These are phyloP conservation scores for Natator depressus DNA, from an alignment of 2,113 vertebrate species.

Conservation along the genomic window DNA sequence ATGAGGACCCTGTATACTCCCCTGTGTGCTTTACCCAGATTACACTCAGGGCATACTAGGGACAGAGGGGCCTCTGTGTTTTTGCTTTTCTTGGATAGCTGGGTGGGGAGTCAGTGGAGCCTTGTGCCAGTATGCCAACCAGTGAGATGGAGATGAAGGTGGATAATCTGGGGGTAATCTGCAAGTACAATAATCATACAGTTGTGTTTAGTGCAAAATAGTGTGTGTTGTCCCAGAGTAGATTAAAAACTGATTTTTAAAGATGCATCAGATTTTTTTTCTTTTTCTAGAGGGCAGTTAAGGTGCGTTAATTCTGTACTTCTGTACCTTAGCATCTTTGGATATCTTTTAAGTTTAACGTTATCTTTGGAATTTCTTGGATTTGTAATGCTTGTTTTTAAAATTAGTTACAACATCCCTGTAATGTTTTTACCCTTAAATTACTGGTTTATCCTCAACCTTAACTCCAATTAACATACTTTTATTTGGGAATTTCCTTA, in stretches of 20 bases:
- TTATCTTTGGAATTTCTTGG: not conserved
- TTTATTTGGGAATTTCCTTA: not conserved
- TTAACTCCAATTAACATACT: not conserved
- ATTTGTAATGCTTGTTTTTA: not conserved
- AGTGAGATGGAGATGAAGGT: not conserved
- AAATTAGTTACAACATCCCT: not conserved
- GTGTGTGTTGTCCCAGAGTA: not conserved
- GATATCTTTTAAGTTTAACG: not conserved
- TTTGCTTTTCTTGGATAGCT: not conserved
- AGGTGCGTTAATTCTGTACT: not conserved
- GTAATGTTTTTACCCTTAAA: not conserved
- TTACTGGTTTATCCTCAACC: not conserved
- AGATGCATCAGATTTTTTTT: rapidly evolving
- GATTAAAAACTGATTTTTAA: not conserved
- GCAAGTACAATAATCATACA: not conserved
- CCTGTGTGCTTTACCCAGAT: not conserved
- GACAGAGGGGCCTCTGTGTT: not conserved
- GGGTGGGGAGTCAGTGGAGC: not conserved
- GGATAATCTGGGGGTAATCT: not conserved
- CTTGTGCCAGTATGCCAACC: not conserved
- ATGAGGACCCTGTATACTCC: not conserved
- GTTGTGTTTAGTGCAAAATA: rapidly evolving
- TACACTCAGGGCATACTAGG: not conserved
- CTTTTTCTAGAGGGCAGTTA: not conserved
- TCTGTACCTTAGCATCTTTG: not conserved